Base-by-base conservation (phyloP, 2,888 invertebrate species). In the Magallana nippona region DNA sequence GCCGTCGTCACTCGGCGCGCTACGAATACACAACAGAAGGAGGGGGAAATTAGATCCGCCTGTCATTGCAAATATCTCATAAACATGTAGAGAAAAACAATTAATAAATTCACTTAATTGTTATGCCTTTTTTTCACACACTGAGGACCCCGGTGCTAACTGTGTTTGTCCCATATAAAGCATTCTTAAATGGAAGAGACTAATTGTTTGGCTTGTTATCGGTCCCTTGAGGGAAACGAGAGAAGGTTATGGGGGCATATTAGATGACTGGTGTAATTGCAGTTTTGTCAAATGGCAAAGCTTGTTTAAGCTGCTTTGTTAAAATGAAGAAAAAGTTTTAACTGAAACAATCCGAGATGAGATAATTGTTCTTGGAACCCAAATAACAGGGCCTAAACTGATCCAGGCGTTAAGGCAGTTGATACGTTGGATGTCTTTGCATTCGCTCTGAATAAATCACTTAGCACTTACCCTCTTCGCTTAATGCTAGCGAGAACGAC, bases 401-500 rank as follows among this genome's bases (percentile, higher is more conserved):
- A 11, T 22, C 15, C 32, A 15, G 71, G 27, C 32, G 11, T 71
- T 15, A 22, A 15, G 71, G 32, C 15, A 22, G 22, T 15, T 71
- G 15, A 63, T 13, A 27, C 3, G 27, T 27, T 27, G 11, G n/a
- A 27, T 71, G 15, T 71, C 27, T 27, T 1, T 15, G 32, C 15
- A 71, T 71, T 27, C 32, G 15, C 13, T 13, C 10, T 2, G 10
- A 22, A 22, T 15, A 71, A 27, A 10, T 22, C 71, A 19, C 60
- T 27, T 27, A 13, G 15, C n/a, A 85, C 91, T 88, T 89, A 93
- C 93, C 91, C 44, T 91, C 87, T 71, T 92, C 89, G 22, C 87
- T 86, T 78, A 91, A 90, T 56, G 92, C 91, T 83, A 91, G 92
- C 13, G 92, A 88, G 83, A 92, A 92, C 10, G 92, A 91, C 60